A percentile compares a stretch with the other conserved stretches of the same genome.
Conservation (phyloP, 2,888 invertebrate genomes). For the Hypomecis punctinalis region DNA sequence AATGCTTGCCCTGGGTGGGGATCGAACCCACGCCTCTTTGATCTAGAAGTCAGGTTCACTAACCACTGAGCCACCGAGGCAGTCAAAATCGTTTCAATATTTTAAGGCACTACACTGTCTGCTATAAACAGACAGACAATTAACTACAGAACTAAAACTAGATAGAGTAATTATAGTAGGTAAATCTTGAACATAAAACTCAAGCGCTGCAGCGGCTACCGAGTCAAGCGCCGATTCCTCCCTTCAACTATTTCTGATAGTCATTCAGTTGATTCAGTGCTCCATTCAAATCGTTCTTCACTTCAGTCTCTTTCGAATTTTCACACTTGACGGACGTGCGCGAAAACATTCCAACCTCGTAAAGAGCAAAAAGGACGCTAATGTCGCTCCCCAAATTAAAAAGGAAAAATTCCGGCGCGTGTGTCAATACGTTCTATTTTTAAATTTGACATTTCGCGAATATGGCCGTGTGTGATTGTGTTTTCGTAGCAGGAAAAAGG, state of each 20-base stretch:
- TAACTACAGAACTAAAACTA: no score
- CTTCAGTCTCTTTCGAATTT: slow-evolving; percentile 55
- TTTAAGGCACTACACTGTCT: no score
- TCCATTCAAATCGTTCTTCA: slow-evolving; percentile 64
- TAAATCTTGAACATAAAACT: slow-evolving; percentile 4
- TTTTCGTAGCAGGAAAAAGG: slow-evolving; percentile 35
- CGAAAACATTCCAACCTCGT: slow-evolving; percentile 6
- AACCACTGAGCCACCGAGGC: no score
- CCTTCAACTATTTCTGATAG: slow-evolving; percentile 77
- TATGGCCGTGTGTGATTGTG: slow-evolving; percentile 36
- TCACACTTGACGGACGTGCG: slow-evolving; percentile 25
- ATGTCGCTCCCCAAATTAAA: slow-evolving; percentile 23
- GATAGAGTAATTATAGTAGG: no score
- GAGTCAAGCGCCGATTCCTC: slow-evolving; percentile 54
- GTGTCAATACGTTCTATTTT: slow-evolving; percentile 37
- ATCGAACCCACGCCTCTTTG: no score
- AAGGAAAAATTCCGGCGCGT: slow-evolving; percentile 31
- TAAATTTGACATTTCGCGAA: slow-evolving; percentile 33
- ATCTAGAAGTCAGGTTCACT: no score
- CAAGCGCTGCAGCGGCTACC: slow-evolving; percentile 58
- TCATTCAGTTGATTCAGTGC: slow-evolving; percentile 74
- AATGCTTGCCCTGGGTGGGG: no score
- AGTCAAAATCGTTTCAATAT: no score
- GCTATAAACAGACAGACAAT: no score
- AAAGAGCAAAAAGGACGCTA: slow-evolving; percentile 19